Conservation (phyloP, 2,888 invertebrate genomes). For the Lycaena phlaeas region DNA sequence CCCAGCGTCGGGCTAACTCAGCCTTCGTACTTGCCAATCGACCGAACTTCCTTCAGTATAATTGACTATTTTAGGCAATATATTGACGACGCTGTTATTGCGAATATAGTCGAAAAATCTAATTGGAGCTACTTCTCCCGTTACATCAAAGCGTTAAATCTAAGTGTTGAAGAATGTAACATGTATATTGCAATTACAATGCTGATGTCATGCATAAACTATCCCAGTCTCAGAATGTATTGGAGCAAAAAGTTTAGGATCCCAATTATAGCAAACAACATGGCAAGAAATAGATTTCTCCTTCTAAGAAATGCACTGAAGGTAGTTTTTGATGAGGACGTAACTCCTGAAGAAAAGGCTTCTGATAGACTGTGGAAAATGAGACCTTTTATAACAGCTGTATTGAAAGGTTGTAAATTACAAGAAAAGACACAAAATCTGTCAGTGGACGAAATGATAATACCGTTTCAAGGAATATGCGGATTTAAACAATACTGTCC, state of each 20-base stretch:
- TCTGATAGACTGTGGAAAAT: neutral
- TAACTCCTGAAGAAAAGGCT: neutral
- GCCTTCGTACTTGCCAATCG: too few relatives aligned
- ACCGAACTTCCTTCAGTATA: too few relatives aligned
- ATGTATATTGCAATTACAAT: neutral
- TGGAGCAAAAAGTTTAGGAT: neutral
- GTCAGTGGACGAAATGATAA: neutral
- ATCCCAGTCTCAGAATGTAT: neutral
- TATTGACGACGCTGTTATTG: neutral
- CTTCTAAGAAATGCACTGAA: neutral
- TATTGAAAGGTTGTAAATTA: neutral
- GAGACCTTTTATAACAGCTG: neutral
- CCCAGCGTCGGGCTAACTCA: too few relatives aligned
- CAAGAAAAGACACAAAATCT: neutral
- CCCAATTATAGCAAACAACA: neutral
- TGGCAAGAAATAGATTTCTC: neutral
- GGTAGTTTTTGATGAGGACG: neutral
- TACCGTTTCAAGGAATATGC: conserved; percentile 8
- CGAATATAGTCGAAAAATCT: neutral
- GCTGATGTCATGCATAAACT: neutral
- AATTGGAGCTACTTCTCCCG: neutral
- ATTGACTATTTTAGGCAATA: neutral
- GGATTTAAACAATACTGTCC: conserved; percentile 14
- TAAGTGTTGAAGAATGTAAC: neutral
- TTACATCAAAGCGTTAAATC: neutral